Conservation (phyloP, 2,888 invertebrate genomes). For the Eristalis tenax region DNA sequence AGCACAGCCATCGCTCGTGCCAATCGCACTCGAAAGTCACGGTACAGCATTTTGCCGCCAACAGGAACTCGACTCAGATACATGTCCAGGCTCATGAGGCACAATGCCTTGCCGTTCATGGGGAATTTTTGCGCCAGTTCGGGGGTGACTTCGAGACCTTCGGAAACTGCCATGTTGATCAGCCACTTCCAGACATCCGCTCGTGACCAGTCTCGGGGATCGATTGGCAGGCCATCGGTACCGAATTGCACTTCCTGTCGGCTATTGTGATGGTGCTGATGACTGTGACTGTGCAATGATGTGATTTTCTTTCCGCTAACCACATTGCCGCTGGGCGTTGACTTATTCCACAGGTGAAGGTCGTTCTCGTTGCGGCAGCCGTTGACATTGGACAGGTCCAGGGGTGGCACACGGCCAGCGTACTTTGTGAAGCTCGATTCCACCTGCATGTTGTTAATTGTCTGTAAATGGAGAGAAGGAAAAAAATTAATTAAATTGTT, state of each 20-base stretch:
- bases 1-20: slow-evolving; percentile 85
- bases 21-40: slow-evolving; percentile 87
- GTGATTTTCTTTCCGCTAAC: slow-evolving; percentile 54
- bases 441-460: slow-evolving; percentile 77
- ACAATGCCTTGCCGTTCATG: slow-evolving; percentile 91
- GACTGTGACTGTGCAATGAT: slow-evolving; percentile 49
- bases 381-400: slow-evolving; percentile 79
- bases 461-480: slow-evolving; percentile 24
- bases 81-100: slow-evolving; percentile 90
- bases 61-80: slow-evolving; percentile 87
- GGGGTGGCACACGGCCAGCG: slow-evolving; percentile 79
- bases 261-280: slow-evolving; percentile 56
- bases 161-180: slow-evolving; percentile 83
- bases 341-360: slow-evolving; percentile 73
- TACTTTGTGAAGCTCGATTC: slow-evolving; percentile 79
- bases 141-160: slow-evolving; percentile 80
- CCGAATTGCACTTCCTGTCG: slow-evolving; percentile 74
- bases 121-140: slow-evolving; percentile 84
- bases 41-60: slow-evolving; percentile 86
- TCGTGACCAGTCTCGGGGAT: slow-evolving; percentile 88
- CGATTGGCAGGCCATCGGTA: slow-evolving; percentile 82
- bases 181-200: slow-evolving; percentile 87
- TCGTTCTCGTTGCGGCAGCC: slow-evolving; percentile 77
- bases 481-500: neutral
- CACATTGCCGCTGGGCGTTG: slow-evolving; percentile 57